Evolutionary conservation across 30 jellyfish, hydroid and myxozoan genomes (phyloP).

Genomic region (Phacellophora camtschatica): DNA sequence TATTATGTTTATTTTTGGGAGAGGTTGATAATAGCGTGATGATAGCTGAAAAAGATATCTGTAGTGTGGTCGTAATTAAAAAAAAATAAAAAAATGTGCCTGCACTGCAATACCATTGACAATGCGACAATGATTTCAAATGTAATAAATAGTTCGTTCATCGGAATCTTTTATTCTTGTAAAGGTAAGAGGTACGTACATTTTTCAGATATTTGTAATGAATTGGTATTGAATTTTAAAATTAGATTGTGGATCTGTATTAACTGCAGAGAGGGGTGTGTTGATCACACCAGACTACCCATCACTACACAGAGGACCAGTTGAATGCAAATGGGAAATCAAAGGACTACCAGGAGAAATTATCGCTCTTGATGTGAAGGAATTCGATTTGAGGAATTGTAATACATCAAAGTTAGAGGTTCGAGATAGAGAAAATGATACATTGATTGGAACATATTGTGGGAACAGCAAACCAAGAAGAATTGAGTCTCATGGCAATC

Average conservation of each 20-base stretch:
- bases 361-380: constrained; percentile 70
- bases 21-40: no score
- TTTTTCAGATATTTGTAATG: no score
- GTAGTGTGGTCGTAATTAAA: no score
- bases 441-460: constrained; percentile 83
- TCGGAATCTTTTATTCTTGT: no score
- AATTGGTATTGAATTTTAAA: no score
- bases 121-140: no score
- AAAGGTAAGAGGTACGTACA: no score
- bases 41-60: no score
- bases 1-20: no score
- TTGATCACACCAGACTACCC: constrained; percentile 91
- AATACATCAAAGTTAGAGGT: constrained; percentile 68
- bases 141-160: no score
- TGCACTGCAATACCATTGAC: no score
- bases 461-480: constrained; percentile 67
- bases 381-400: constrained; percentile 75
- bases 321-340: constrained; percentile 92
- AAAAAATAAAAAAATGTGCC: no score
- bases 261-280: constrained; percentile 83
- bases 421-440: constrained; percentile 64
- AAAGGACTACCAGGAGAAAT: constrained; percentile 88
- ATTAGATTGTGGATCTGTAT: constrained; percentile 87
- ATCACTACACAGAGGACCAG: constrained; percentile 83
- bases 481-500: constrained; percentile 80